Evolutionary conservation across 1,140 invertebrate species (phyloP).

Genomic region (Drosophila micromelanica): DNA sequence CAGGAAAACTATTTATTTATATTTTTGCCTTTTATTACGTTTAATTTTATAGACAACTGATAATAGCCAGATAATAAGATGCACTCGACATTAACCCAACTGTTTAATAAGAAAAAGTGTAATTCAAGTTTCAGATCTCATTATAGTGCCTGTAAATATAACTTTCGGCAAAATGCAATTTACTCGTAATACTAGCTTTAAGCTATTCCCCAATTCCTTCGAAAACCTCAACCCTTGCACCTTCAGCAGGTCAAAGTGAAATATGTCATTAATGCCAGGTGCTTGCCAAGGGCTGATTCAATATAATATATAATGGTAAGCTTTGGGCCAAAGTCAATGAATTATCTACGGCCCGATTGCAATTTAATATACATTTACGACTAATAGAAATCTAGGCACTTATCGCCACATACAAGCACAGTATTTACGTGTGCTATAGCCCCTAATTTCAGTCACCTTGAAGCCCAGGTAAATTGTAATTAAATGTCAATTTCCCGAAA

Average conservation of each 20-base stretch:
- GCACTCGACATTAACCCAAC: too few species aligned
- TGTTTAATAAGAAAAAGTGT: too few species aligned
- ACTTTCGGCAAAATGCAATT: neutral
- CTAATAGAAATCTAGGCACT: conserved; percentile 59
- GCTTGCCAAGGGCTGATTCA: conserved; percentile 10
- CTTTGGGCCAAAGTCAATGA: conserved; percentile 35
- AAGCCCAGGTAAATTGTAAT: conserved; percentile 35
- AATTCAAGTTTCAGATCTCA: too few species aligned
- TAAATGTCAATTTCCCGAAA: conserved; percentile 74
- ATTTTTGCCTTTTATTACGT: too few species aligned
- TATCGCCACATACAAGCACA: conserved; percentile 28
- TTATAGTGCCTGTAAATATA: too few species aligned
- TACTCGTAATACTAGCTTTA: conserved; percentile 5
- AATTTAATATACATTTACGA: conserved; percentile 74
- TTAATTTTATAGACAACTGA: too few species aligned
- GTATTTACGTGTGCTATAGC: conserved; percentile 29
- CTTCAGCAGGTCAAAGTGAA: neutral
- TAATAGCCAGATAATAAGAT: too few species aligned
- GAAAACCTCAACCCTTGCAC: conserved; percentile 5
- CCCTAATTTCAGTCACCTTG: conserved; percentile 52
- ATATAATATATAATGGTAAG: conserved; percentile 11
- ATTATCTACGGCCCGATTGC: conserved; percentile 45
- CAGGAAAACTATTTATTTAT: too few species aligned
- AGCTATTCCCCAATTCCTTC: neutral
- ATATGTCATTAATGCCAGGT: conserved; percentile 20